phyloP scores from a whole-genome alignment of 2,797 vertebrate species.

The Hybognathus amarus region DNA sequence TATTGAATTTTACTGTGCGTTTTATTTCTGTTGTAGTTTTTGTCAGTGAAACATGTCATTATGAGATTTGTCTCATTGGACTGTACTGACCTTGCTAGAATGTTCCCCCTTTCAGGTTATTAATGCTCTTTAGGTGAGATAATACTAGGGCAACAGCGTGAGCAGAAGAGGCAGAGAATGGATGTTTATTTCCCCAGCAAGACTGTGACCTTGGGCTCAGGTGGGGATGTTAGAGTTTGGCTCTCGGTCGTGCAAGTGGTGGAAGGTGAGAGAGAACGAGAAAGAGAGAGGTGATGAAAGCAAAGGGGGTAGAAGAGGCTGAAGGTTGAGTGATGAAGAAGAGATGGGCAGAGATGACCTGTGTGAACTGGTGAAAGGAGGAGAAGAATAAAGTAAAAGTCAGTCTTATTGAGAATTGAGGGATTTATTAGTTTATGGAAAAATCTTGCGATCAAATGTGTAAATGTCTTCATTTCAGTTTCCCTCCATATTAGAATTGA shows the following conservation, averaged over 20 bases:
- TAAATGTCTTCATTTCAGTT: neutral
- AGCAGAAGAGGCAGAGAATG: slow-evolving; percentile 11
- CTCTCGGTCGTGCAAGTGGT: slow-evolving; percentile 32
- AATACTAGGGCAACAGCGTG: slow-evolving; percentile 21
- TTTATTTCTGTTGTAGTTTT: neutral
- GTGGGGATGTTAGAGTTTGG: slow-evolving; percentile 41
- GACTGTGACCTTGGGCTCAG: slow-evolving; percentile 53
- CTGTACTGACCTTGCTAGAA: slow-evolving; percentile 11
- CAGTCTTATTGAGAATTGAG: neutral
- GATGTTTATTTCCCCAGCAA: slow-evolving; percentile 3
- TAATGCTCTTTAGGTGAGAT: slow-evolving; percentile 24
- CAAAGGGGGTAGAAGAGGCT: slow-evolving; percentile 8
- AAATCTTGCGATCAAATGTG: neutral
- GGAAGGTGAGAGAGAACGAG: neutral
- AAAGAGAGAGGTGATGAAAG: neutral
- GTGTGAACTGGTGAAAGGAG: neutral
- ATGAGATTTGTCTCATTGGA: slow-evolving; percentile 5
- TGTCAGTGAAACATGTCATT: neutral
- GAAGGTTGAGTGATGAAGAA: slow-evolving; percentile 14
- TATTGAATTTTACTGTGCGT: neutral
- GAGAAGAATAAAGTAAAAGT: neutral
- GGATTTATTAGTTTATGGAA: neutral
- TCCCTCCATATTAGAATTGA: neutral
- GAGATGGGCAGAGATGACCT: slow-evolving; percentile 8
- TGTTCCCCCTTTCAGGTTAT: slow-evolving; percentile 5